Evolutionary conservation across 2,797 vertebrate species (phyloP).

Genomic region (Tamandua tetradactyla): DNA sequence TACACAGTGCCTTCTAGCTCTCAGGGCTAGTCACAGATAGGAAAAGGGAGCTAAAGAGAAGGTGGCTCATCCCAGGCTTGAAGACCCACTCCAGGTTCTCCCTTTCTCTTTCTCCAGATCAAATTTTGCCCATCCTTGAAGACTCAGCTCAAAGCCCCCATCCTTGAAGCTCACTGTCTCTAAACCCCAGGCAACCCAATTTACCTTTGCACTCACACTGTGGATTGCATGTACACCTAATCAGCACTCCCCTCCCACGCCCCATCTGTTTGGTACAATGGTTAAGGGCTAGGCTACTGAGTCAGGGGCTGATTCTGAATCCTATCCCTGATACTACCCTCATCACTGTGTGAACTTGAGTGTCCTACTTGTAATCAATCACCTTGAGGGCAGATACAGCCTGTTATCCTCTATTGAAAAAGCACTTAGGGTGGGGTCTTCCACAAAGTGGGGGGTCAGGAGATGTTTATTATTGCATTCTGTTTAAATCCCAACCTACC

Average conservation of each 20-base stretch:
- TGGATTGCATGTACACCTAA: background rate
- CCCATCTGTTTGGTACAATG: background rate
- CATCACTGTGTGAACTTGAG: background rate
- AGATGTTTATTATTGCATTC: background rate
- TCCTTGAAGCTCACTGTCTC: background rate
- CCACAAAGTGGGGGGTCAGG: background rate
- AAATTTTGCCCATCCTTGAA: background rate
- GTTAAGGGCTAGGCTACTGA: background rate
- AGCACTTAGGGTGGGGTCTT: accelerated
- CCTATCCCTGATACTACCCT: background rate
- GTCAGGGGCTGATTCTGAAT: background rate
- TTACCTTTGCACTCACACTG: background rate
- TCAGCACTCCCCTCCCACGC: no score
- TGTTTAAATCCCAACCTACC: background rate
- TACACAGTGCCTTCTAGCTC: no score
- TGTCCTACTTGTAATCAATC: background rate
- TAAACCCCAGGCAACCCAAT: background rate
- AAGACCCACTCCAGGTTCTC: background rate
- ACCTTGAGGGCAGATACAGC: background rate
- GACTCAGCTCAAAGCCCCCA: background rate
- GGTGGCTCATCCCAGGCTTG: accelerated
- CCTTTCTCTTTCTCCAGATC: background rate
- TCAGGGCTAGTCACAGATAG: no score
- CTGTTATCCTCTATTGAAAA: background rate
- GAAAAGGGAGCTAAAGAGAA: background rate